Evolutionary conservation across 1,140 invertebrate species (phyloP), one percentile per base, ranked within the genome.

Genomic region (Drosophila guanche): DNA sequence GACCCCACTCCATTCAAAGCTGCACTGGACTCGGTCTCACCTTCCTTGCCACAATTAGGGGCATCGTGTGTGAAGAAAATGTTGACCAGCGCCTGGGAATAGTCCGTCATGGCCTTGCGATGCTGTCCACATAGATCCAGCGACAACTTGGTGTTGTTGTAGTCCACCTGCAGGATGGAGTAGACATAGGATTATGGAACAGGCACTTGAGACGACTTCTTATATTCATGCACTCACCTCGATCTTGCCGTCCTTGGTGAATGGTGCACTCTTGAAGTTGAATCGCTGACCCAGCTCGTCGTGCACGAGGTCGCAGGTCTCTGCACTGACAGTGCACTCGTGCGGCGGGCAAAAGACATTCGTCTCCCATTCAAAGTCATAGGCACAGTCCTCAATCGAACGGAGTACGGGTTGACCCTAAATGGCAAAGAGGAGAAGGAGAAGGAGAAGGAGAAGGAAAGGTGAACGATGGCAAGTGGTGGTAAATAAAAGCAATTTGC

Each of bases 281-380:
- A 78, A 89, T 0, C 52, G 58, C 12, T 60, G 65, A 8, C 52
- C 53, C 27, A 85, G 33, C 47, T 90, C 88, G 22, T 80, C 73
- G 55, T 91, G 91, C 41, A 76, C 84, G 62, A 91, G 79, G 45
- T 90, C 84, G 45, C 90, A 91, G 12, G 72, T 80, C 8, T 90
- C 68, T 41, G 27, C 73, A 52, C 55, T 71, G 46, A 90, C 81
- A 37, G 51, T 73, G 56, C 89, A 90, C 58, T 79, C 77, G 51
- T 91, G 89, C 27, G 80, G 76, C 54, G 79, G 85, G 66, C 93
- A 93, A 59, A 92, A 91, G 54, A 92, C 76, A 62, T 90, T 93
- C 14, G 93, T 93, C 56, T 90, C 88, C 92, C 93, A 93, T 29
- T 92, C 86, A 67, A 93, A 93, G 22, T 63, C 42, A 63, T 93